Evolutionary conservation across 2,113 vertebrate species (phyloP).

Genomic region (Upupa epops): DNA sequence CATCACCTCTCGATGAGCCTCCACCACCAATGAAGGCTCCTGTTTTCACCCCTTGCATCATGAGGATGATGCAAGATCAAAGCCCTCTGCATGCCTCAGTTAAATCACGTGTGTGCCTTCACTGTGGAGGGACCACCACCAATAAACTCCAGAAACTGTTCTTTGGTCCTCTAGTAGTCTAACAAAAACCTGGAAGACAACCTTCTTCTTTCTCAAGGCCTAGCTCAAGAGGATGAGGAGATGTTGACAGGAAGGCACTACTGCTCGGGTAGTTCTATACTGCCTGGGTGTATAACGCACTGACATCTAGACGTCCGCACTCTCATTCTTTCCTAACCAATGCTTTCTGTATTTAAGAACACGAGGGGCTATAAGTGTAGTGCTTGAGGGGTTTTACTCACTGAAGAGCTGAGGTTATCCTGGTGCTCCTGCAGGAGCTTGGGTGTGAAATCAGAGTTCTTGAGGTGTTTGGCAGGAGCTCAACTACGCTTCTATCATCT

Average conservation of each 20-base stretch:
- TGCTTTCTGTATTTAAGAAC: neutral
- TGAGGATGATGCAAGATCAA: neutral
- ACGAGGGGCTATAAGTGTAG: neutral
- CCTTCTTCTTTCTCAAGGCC: neutral
- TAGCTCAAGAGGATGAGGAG: neutral
- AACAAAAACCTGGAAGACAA: neutral
- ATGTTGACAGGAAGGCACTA: neutral
- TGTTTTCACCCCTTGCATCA: neutral
- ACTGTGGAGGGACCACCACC: neutral
- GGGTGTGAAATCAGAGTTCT: constrained; percentile 45
- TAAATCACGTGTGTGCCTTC: neutral
- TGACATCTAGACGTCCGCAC: neutral
- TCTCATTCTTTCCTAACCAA: neutral
- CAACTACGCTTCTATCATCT: constrained; percentile 52
- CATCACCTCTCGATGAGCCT: neutral
- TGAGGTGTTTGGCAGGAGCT: constrained; percentile 38
- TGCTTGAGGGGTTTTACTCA: neutral
- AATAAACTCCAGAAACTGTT: neutral
- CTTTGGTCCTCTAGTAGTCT: neutral
- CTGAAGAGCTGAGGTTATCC: neutral
- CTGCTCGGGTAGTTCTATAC: neutral
- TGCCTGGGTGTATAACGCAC: neutral
- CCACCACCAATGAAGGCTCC: neutral
- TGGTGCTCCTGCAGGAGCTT: neutral
- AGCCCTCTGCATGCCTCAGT: neutral